Conservation (phyloP, 2,113 vertebrate species). For the Tachysurus fulvidraco region DNA sequence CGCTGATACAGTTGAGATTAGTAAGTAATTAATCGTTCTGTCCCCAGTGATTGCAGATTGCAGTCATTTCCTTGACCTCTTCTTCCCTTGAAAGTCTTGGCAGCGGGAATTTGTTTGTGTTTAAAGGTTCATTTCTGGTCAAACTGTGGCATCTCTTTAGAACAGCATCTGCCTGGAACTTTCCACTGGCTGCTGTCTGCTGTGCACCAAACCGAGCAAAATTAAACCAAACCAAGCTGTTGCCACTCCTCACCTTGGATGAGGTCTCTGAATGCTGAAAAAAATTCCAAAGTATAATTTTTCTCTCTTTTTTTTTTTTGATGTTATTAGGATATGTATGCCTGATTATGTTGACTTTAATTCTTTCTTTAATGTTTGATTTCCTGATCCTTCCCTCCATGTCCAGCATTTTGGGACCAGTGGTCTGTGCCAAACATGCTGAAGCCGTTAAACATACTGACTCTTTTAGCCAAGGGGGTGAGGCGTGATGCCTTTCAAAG, state of each 20-base stretch:
- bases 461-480: constrained; percentile 82
- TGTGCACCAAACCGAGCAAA: constrained; percentile 51
- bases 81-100: constrained; percentile 45
- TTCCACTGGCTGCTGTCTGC: constrained; percentile 57
- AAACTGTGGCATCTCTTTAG: constrained; percentile 50
- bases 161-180: constrained; percentile 55
- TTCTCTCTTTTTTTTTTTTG: constrained; percentile 57
- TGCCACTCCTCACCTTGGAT: constrained; percentile 40
- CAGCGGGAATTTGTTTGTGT: constrained; percentile 47
- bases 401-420: constrained; percentile 52
- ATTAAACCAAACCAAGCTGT: constrained; percentile 48
- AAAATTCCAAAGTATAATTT: constrained; percentile 47
- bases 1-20: constrained; percentile 42
- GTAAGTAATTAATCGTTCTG: constrained; percentile 40
- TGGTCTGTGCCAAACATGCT: constrained; percentile 84
- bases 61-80: constrained; percentile 23
- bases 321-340: constrained; percentile 63
- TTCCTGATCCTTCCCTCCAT: constrained; percentile 61
- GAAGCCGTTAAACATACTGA: constrained; percentile 84
- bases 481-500: constrained; percentile 86
- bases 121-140: constrained; percentile 51
- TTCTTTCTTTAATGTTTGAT: constrained; percentile 69
- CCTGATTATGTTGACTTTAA: constrained; percentile 61
- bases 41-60: constrained; percentile 30
- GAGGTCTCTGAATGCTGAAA: constrained; percentile 42